Conservation (phyloP, 1,140 invertebrate genomes). For the Papilio polyxenes region DNA sequence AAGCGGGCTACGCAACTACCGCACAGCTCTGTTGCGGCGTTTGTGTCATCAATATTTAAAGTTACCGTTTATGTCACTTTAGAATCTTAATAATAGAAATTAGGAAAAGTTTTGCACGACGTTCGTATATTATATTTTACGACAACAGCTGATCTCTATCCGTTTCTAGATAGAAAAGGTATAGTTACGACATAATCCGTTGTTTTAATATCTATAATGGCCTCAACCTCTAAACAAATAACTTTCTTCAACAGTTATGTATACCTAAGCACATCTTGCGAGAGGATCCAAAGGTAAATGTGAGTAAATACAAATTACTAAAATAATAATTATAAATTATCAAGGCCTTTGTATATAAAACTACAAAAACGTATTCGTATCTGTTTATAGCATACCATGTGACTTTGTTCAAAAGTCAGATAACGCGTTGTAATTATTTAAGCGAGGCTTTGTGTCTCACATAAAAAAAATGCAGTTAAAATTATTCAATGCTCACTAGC, state of each 20-base stretch:
- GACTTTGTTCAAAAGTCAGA: background rate
- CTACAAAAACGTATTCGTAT: background rate
- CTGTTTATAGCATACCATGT: background rate
- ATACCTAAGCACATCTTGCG: no score
- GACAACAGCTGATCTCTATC: no score
- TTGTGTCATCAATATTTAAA: conserved; percentile 9
- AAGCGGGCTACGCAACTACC: conserved; percentile 63
- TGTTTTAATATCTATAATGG: background rate
- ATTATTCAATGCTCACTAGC: no score
- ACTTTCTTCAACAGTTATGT: no score
- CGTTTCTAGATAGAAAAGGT: no score
- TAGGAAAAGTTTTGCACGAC: no score
- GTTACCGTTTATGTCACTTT: background rate
- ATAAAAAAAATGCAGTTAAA: no score
- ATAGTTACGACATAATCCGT: background rate
- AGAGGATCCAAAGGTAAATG: no score
- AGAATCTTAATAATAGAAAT: background rate
- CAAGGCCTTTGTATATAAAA: background rate
- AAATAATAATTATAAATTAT: background rate
- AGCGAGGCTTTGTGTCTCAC: no score
- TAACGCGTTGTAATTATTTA: background rate
- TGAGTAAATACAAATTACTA: background rate
- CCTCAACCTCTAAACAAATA: no score
- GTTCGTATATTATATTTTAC: no score
- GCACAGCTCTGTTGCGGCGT: conserved; percentile 44